Conservation (phyloP, 2,888 invertebrate species). For the Cyrtodaria siliqua region DNA sequence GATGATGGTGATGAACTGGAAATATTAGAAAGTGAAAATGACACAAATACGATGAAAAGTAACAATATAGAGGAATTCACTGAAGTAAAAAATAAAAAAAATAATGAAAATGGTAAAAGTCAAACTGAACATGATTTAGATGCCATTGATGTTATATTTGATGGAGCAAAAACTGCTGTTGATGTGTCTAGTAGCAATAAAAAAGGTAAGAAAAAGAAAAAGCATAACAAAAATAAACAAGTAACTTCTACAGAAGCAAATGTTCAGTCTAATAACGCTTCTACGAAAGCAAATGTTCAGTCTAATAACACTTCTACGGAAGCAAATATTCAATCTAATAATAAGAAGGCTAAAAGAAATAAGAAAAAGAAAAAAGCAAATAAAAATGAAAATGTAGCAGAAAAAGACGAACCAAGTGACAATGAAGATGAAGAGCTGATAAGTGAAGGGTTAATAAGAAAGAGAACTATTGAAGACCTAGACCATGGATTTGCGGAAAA, state of each 20-base stretch:
- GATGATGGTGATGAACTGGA: slow-evolving; percentile 1
- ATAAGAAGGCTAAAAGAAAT: slow-evolving; percentile 3
- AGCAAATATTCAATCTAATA: slow-evolving; percentile 14
- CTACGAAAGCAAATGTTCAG: too few species aligned
- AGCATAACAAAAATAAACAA: slow-evolving; percentile 2
- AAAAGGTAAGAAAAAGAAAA: slow-evolving; percentile 7
- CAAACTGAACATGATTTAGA: slow-evolving; percentile 34
- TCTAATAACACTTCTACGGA: too few species aligned
- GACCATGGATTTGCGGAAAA: slow-evolving; percentile 59
- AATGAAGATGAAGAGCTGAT: slow-evolving; percentile 57
- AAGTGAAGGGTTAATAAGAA: slow-evolving; percentile 67
- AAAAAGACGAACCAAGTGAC: slow-evolving; percentile 36
- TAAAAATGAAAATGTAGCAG: slow-evolving; percentile 30
- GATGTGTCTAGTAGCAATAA: background rate
- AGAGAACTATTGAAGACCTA: slow-evolving; percentile 73
- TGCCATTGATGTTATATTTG: slow-evolving; percentile 39
- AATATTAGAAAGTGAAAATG: slow-evolving; percentile 7
- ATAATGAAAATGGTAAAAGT: background rate
- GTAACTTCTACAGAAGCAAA: slow-evolving; percentile 17
- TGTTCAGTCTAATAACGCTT: too few species aligned
- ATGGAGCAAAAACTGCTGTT: slow-evolving; percentile 7
- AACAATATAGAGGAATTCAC: background rate
- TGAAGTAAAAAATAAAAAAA: slow-evolving; percentile 24
- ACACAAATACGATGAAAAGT: slow-evolving; percentile 7
- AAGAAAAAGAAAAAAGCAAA: slow-evolving; percentile 15